Conservation (phyloP, 2,797 vertebrate genomes). For the Yasuhikotakia modesta region DNA sequence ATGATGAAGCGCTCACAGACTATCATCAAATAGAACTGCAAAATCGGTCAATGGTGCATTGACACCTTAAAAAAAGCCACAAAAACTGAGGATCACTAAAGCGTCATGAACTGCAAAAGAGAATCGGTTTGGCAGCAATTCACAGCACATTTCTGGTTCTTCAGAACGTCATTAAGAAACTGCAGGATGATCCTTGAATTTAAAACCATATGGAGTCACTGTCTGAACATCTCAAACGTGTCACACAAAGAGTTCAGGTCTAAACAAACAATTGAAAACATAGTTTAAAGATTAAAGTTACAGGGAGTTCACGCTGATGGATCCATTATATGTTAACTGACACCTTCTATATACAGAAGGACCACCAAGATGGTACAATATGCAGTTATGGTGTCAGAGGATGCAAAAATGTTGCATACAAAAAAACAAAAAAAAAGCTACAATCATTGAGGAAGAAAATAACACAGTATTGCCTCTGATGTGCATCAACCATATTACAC, state of each 20-base stretch:
- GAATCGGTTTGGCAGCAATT: slow-evolving; percentile 47
- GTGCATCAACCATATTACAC: slow-evolving; percentile 32
- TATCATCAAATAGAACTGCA: slow-evolving; percentile 42
- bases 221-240: slow-evolving; percentile 8
- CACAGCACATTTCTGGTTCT: slow-evolving; percentile 51
- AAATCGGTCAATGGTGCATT: slow-evolving; percentile 43
- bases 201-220: slow-evolving; percentile 38
- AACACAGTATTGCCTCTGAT: slow-evolving; percentile 51
- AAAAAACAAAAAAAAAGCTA: slow-evolving; percentile 42
- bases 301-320: background rate
- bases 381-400: slow-evolving; percentile 8
- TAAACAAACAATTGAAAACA: slow-evolving; percentile 1
- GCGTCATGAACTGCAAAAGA: slow-evolving; percentile 46
- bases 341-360: slow-evolving; percentile 24
- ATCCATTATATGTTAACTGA: slow-evolving; percentile 30
- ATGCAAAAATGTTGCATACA: background rate
- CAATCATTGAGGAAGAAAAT: slow-evolving; percentile 34
- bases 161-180: slow-evolving; percentile 42
- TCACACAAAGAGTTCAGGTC: slow-evolving; percentile 25
- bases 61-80: slow-evolving; percentile 50
- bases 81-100: slow-evolving; percentile 47
- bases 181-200: slow-evolving; percentile 40
- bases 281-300: slow-evolving; percentile 17
- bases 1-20: slow-evolving; percentile 51
- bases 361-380: slow-evolving; percentile 20